phyloP scores from a whole-genome alignment of 2,888 invertebrate genomes.

The Tipula helvola region DNA sequence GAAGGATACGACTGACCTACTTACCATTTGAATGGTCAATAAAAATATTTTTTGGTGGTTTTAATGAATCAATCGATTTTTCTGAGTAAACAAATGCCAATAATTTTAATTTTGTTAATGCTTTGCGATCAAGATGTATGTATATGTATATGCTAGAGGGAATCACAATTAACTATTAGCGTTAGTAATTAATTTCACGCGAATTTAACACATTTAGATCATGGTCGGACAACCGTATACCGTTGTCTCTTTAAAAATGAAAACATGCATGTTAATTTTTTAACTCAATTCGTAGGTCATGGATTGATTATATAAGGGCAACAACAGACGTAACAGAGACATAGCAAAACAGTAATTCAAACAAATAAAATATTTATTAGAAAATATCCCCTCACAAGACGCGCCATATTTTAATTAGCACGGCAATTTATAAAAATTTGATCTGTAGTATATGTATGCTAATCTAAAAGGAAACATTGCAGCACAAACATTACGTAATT shows the following conservation, averaged over 20 bases:
- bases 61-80: not conserved
- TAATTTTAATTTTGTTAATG: not conserved
- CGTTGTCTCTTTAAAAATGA: not conserved
- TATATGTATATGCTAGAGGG: not conserved
- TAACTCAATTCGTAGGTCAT: not conserved
- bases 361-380: not conserved
- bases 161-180: not conserved
- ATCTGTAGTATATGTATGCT: not conserved
- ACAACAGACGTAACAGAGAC: not conserved
- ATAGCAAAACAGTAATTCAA: not conserved
- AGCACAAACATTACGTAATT: too few relatives aligned
- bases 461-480: not conserved
- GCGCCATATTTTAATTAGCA: not conserved
- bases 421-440: not conserved
- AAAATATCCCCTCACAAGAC: not conserved
- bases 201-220: not conserved
- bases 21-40: not conserved
- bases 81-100: not conserved
- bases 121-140: not conserved
- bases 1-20: not conserved
- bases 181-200: not conserved
- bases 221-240: too few relatives aligned
- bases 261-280: not conserved
- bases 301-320: not conserved
- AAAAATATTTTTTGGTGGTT: not conserved